Base-by-base conservation (phyloP, 37 sponge, comb jelly and placozoan species). In the Petrosia ficiformis region DNA sequence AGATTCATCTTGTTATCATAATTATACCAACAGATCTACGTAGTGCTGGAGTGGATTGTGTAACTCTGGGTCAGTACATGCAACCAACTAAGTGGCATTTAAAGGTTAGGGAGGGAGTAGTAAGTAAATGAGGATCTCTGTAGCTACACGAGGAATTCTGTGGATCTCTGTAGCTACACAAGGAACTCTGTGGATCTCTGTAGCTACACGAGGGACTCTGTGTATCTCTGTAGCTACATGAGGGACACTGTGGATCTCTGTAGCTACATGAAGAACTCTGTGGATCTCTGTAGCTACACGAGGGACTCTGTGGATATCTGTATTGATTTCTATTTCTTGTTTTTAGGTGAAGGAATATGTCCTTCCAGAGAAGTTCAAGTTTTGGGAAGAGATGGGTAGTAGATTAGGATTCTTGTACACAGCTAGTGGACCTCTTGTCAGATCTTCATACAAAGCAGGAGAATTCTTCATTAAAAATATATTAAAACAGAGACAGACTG, bases 21-120 rank as follows among this genome's bases (percentile, higher is more conserved):
- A 26, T 11, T 11, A 11, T 65, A 65, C 67, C 24, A 39, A 42
- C 39, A 89, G 99, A 97, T 87, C 72, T 97, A 22, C 68, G 93
- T 25, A 66, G 36, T 24, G 74, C 89, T 43, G 96, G 85, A 54
- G 99, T 98, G 57, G 99, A 98, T 68, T 95, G 96, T 84, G 82
- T 95, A 30, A 98, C 99, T 0, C 75, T 98, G 24, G 99, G 99
- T 1, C 99, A 98, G 80, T 98, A 98, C 80, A 98, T 98, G 91
- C 99, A 95, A 48, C 99, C 99, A 44, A 95, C 99, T 42, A 98
- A 90, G 34, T 68, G 77, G 61, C 99, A 98, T 41, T 68, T 98
- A 0, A 98, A 98, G 65, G 97, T 89, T 67, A 24, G 76, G 0
- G 25, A n/a, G n/a, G n/a, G n/a, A n/a, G n/a, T n/a, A n/a, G n/a